These are phyloP conservation scores for Pheucticus melanocephalus DNA, from an alignment of 2,113 vertebrate genomes.

Conservation along the genomic window DNA sequence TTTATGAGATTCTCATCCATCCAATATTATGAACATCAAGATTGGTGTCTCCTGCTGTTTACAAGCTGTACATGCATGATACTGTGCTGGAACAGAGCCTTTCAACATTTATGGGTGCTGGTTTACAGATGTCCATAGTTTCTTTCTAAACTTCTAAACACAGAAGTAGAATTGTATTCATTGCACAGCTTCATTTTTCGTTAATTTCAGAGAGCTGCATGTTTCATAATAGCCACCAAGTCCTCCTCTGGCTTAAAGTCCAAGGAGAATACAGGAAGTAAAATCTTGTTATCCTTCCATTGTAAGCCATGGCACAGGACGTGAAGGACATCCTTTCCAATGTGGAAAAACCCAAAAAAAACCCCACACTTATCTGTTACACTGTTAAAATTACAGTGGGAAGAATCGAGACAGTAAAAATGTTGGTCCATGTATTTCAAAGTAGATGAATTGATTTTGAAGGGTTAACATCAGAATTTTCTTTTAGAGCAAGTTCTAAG, in stretches of 20 bases:
- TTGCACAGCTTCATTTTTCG: not conserved
- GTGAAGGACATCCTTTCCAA: not conserved
- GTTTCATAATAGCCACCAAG: not conserved
- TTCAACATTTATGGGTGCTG: not conserved
- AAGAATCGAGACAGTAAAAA: not conserved
- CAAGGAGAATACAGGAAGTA: not conserved
- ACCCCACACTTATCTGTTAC: not conserved
- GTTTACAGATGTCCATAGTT: not conserved
- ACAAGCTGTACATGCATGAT: accelerated
- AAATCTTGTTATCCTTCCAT: not conserved
- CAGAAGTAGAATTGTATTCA: not conserved
- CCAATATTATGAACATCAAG: not conserved
- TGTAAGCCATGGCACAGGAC: not conserved
- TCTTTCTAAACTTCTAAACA: not conserved
- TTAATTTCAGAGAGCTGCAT: not conserved
- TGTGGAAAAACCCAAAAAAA: not conserved
- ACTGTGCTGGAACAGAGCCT: not conserved
- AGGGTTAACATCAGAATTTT: not conserved
- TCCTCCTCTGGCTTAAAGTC: not conserved
- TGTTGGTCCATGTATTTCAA: not conserved
- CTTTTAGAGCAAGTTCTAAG: not conserved
- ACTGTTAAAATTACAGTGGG: not conserved
- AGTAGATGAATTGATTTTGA: not conserved
- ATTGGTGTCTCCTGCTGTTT: not conserved
- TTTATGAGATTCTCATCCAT: not conserved